Percentiles rank a stretch among this genome's conserved stretches.
Evolutionary conservation across 1,140 invertebrate genomes (phyloP).

Genomic region (Asbolus verrucosus): DNA sequence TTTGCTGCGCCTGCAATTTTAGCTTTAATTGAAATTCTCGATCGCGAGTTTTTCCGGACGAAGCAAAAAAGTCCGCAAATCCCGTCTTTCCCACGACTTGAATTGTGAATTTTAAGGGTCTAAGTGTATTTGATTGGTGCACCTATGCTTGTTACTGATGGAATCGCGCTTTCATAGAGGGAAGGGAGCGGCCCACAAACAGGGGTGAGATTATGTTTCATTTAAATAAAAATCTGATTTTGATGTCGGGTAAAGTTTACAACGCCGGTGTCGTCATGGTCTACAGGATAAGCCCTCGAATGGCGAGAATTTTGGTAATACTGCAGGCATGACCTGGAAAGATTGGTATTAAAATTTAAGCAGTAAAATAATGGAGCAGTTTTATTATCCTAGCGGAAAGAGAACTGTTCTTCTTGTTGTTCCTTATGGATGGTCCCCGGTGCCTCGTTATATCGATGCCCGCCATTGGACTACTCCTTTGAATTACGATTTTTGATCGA

Average conservation of each 20-base stretch:
- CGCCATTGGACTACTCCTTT: conserved; percentile 36
- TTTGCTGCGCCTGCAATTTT: no score
- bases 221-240: conserved; percentile 17
- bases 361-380: conserved; percentile 50
- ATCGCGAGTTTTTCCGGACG: no score
- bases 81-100: no score
- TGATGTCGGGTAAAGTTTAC: neutral
- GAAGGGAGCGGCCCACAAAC: neutral
- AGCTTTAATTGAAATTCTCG: no score
- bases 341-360: conserved; percentile 51
- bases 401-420: conserved; percentile 44
- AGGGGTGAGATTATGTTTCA: conserved; percentile 1
- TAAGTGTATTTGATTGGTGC: conserved; percentile 2
- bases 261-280: conserved; percentile 16
- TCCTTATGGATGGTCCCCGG: conserved; percentile 43
- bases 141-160: conserved; percentile 4
- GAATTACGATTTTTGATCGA: conserved; percentile 52
- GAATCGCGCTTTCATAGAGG: neutral
- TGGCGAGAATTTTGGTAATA: conserved; percentile 12
- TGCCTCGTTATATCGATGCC: conserved; percentile 50
- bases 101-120: no score
- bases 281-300: conserved; percentile 9
- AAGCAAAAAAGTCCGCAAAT: neutral
- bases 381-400: conserved; percentile 47
- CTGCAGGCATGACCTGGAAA: conserved; percentile 3